Conservation (phyloP, 2,888 invertebrate genomes). For the Dynastes maya region DNA sequence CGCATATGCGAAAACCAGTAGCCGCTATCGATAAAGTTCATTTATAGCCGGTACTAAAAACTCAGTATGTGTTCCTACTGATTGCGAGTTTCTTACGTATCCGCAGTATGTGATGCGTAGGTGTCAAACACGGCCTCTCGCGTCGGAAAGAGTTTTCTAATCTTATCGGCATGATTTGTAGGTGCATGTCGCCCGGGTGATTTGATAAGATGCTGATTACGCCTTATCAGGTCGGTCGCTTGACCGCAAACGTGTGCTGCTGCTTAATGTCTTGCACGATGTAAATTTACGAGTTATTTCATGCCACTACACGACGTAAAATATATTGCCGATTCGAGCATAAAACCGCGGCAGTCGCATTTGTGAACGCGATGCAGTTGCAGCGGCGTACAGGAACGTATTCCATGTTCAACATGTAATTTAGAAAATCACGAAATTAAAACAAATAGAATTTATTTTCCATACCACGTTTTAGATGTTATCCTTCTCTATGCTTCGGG, state of each 20-base stretch:
- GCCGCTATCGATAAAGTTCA: conserved; percentile 25
- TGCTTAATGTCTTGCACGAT: conserved; percentile 48
- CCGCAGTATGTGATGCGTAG: conserved; percentile 43
- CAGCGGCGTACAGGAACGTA: conserved; percentile 13
- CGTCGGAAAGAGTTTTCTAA: conserved; percentile 34
- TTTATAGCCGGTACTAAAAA: conserved; percentile 32
- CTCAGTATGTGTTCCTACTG: conserved; percentile 11
- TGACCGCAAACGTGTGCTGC: conserved; percentile 54
- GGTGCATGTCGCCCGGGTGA: conserved; percentile 42
- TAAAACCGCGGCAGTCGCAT: conserved; percentile 35
- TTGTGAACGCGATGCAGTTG: conserved; percentile 35
- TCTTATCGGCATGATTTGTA: conserved; percentile 46
- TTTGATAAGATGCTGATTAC: conserved; percentile 49
- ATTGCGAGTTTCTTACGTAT: conserved; percentile 25
- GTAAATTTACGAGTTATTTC: conserved; percentile 49
- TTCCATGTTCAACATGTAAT: conserved; percentile 19
- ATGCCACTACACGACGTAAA: conserved; percentile 41
- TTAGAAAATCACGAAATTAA: conserved; percentile 15
- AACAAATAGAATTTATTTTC: conserved; percentile 19
- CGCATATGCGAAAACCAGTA: conserved; percentile 6
- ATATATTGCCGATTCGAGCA: conserved; percentile 36
- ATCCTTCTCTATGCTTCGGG: neutral
- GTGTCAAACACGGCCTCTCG: conserved; percentile 46
- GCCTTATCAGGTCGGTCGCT: conserved; percentile 54
- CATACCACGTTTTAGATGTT: neutral